Conservation (phyloP, 2,113 vertebrate species). For the Callorhinus ursinus region DNA sequence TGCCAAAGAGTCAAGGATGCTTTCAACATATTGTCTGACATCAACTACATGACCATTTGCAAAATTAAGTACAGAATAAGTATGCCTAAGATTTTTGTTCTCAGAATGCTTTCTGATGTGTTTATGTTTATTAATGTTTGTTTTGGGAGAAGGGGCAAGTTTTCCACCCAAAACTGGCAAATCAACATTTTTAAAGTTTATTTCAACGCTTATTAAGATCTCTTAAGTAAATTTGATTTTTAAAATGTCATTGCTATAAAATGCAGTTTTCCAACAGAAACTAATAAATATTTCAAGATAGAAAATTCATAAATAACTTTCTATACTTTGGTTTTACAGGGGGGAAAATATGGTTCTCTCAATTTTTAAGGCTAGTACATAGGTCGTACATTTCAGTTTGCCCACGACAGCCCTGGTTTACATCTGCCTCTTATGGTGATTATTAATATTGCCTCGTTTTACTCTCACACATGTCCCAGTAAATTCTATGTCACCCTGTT, state of each 20-base stretch:
- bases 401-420: neutral
- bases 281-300: slow-evolving; percentile 14
- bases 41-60: neutral
- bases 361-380: neutral
- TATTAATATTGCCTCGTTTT: neutral
- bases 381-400: neutral
- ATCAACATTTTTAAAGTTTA: neutral
- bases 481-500: neutral
- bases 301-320: neutral
- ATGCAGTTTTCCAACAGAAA: neutral
- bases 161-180: neutral
- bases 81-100: neutral
- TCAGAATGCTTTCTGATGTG: neutral
- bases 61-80: neutral
- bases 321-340: neutral
- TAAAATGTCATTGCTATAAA: neutral
- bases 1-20: neutral
- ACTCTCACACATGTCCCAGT: neutral
- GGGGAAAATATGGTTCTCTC: neutral
- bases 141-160: neutral
- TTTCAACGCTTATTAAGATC: neutral
- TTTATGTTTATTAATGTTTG: neutral
- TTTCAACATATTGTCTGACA: neutral
- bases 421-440: neutral
- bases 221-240: slow-evolving; percentile 18